phyloP scores from a whole-genome alignment of 2,113 vertebrate species.

The Salvelinus alpinus region DNA sequence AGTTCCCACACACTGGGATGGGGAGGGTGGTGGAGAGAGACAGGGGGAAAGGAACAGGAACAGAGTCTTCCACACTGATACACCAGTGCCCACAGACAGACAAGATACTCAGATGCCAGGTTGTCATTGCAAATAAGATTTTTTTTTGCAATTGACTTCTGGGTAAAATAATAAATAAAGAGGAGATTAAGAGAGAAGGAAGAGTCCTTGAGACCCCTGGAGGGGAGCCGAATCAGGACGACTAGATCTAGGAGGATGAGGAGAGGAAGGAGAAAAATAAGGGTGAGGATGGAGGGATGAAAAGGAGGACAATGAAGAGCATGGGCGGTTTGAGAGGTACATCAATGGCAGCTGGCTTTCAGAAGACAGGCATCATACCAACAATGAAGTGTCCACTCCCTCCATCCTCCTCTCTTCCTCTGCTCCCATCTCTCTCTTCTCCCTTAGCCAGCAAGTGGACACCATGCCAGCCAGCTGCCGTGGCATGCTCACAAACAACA shows the following conservation, averaged over 20 bases:
- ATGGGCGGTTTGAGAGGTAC: not conserved
- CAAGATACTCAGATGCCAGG: constrained; percentile 20
- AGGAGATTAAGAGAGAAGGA: constrained; percentile 14
- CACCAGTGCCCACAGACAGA: constrained; percentile 55
- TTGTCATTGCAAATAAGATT: too few species aligned
- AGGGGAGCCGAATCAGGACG: constrained; percentile 17
- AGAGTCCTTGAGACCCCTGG: constrained; percentile 3
- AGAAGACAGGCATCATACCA: constrained; percentile 12
- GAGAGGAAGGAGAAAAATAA: constrained; percentile 16
- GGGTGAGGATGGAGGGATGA: constrained; percentile 16
- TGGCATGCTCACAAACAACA: constrained; percentile 29
- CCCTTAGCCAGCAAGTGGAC: constrained; percentile 55
- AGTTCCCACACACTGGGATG: constrained; percentile 64
- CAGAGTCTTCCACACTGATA: constrained; percentile 62
- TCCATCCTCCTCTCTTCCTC: constrained; percentile 2
- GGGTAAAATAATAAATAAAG: constrained; percentile 21
- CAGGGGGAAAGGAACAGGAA: constrained; percentile 52
- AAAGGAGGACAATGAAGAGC: not conserved
- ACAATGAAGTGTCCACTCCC: constrained; percentile 11
- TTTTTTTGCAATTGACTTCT: not conserved
- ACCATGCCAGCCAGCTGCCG: constrained; percentile 44
- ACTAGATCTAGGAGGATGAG: too few species aligned
- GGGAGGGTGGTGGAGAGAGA: constrained; percentile 63
- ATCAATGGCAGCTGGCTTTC: constrained; percentile 13
- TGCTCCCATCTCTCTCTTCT: constrained; percentile 33